phyloP scores from a whole-genome alignment of 2,113 vertebrate genomes.

The Acrocephalus kingi region DNA sequence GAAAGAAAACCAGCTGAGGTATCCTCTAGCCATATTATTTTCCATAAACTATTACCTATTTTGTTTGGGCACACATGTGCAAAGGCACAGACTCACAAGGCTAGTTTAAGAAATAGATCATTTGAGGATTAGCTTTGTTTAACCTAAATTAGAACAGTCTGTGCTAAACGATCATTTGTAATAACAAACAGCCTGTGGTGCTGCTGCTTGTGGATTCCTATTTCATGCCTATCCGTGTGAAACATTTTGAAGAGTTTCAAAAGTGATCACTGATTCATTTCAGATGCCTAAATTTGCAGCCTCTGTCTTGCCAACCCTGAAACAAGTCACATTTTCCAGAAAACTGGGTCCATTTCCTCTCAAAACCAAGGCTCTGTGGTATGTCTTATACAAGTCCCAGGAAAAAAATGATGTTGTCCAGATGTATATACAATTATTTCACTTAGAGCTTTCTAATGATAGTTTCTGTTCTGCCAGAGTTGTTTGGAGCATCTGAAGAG shows the following conservation, averaged over 20 bases:
- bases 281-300: not conserved
- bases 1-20: not conserved
- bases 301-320: not conserved
- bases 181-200: not conserved
- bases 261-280: not conserved
- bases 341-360: not conserved
- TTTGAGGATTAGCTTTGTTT: constrained; percentile 40
- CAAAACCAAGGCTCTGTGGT: not conserved
- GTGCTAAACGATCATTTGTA: not conserved
- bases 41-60: constrained; percentile 21
- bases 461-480: not conserved
- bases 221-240: not conserved
- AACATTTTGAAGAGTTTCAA: not conserved
- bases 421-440: not conserved
- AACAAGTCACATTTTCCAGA: not conserved
- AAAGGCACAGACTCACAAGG: not conserved
- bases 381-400: not conserved
- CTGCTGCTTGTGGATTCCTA: not conserved
- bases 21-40: not conserved
- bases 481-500: not conserved
- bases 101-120: constrained; percentile 35
- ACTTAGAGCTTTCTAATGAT: not conserved
- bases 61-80: constrained; percentile 19
- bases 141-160: constrained; percentile 50
- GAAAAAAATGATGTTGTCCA: not conserved